Evolutionary conservation across 2,888 invertebrate species (phyloP).

Genomic region (Nemoura dubitans): DNA sequence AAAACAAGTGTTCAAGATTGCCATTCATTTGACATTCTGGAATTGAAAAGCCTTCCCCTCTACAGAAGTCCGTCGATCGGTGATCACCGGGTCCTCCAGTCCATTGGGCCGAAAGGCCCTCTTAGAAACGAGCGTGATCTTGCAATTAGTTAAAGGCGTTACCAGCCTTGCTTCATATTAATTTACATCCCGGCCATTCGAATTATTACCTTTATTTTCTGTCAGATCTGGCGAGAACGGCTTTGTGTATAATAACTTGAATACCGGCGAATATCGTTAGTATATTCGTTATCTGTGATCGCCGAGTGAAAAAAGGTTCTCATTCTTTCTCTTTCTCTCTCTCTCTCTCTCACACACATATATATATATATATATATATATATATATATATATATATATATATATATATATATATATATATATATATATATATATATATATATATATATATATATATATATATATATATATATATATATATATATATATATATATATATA

Average conservation of each 20-base stretch:
- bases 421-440: too few species aligned
- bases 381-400: too few species aligned
- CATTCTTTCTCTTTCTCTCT: too few species aligned
- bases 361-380: too few species aligned
- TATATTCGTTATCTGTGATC: not conserved
- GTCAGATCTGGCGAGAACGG: not conserved
- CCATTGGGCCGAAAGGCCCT: not conserved
- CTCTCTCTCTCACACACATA: too few species aligned
- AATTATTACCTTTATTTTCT: constrained; percentile 12
- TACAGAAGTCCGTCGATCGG: not conserved
- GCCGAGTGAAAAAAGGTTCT: not conserved
- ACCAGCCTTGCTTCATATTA: constrained; percentile 5
- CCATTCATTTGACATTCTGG: not conserved
- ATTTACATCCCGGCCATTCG: not conserved
- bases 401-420: too few species aligned
- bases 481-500: too few species aligned
- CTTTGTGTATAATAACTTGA: constrained; percentile 4
- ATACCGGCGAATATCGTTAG: constrained; percentile 1
- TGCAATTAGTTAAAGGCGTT: constrained; percentile 7
- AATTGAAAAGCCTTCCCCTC: not conserved
- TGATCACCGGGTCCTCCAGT: not conserved
- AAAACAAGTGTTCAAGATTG: too few species aligned
- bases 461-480: too few species aligned
- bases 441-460: too few species aligned
- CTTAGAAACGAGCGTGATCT: not conserved